phyloP scores from a whole-genome alignment of 2,888 invertebrate species.

The Ophraella communa region DNA sequence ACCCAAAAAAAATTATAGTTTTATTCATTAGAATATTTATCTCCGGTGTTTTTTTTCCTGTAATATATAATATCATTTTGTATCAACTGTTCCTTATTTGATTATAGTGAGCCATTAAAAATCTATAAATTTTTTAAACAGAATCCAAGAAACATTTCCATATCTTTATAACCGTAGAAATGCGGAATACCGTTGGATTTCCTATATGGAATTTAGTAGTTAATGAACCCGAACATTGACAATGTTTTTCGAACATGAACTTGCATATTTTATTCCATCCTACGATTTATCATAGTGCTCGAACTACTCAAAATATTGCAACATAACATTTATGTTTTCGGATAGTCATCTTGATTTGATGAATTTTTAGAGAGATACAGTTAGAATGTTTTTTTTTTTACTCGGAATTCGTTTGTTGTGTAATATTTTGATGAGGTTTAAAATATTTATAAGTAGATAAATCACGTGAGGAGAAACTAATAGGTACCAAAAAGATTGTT shows the following conservation, averaged over 20 bases:
- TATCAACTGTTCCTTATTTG: background rate
- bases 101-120: background rate
- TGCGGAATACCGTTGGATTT: conserved; percentile 13
- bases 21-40: too few species aligned
- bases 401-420: conserved; percentile 14
- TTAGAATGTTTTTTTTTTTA: conserved; percentile 29
- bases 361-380: conserved; percentile 25
- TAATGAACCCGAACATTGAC: conserved; percentile 29
- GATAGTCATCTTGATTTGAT: conserved; percentile 33
- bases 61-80: too few species aligned
- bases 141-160: background rate
- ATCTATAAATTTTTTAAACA: background rate
- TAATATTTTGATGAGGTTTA: conserved; percentile 16
- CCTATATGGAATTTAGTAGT: conserved; percentile 9
- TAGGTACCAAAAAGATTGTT: background rate
- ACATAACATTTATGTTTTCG: conserved; percentile 16
- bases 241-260: conserved; percentile 29
- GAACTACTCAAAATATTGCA: conserved; percentile 23
- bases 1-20: too few species aligned
- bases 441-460: background rate
- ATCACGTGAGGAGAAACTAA: background rate
- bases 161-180: background rate
- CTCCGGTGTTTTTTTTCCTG: too few species aligned
- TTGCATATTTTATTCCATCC: conserved; percentile 28
- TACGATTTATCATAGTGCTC: conserved; percentile 21